Base-by-base conservation (phyloP, 2,888 invertebrate genomes). In the Drosophila affinis region DNA sequence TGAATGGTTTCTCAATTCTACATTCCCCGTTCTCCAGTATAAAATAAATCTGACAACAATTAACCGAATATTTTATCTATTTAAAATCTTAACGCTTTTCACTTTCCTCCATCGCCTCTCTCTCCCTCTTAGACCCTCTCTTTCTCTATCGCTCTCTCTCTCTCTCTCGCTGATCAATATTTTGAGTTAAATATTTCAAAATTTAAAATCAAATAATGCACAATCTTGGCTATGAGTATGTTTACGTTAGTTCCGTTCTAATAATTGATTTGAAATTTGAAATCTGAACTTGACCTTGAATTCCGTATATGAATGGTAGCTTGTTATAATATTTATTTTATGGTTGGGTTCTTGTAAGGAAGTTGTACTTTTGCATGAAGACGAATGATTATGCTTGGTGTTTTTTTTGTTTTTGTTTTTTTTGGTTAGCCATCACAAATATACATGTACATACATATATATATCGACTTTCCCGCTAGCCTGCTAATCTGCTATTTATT, bases 21-120 rank as follows among this genome's bases (percentile, higher is more conserved):
- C 18, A 18, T 18, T 18, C 18, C 18, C 18, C 29, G 9, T 24
- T 5, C 62, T 29, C 9, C 29, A 29, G 67, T 78, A 77, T 82
- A 78, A 88, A 85, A 87, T 72, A 87, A 81, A 75, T 75, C 63
- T 77, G 85, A 82, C 82, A 86, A 86, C 87, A 86, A 79, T 80
- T 85, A 86, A 86, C 85, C 75, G 79, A 86, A 87, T 76, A 88
- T 72, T 72, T 85, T 77, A 81, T 74, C 85, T 85, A 85, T 89
- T 81, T 88, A 89, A 86, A 88, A 87, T 78, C 80, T 74, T 57
- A 73, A 75, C 73, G 44, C 53, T 29, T 39, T 4, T 9, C 39
- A 10, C 17, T 21, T 21, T 29, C 14, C 18, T 55, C n/a, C 14
- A 17, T 47, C 27, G 7, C 17, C 29, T 53, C 21, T 9, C 12